Evolutionary conservation across 2,797 vertebrate genomes (phyloP).

Genomic region (Rhabdomys pumilio): DNA sequence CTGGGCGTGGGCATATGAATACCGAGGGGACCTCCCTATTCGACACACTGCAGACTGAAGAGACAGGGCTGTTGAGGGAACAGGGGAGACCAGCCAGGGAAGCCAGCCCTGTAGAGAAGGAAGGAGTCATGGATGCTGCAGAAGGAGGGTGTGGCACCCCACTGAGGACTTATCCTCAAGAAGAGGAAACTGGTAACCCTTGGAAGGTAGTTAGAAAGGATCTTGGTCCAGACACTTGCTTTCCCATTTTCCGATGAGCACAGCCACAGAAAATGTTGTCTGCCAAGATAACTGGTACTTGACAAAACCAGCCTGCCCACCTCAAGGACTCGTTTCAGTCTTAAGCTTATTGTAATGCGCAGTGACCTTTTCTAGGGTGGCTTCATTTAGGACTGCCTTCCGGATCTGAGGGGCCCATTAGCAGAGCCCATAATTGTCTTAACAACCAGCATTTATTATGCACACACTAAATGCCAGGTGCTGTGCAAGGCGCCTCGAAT

Average conservation of each 20-base stretch:
- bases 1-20: neutral
- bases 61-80: neutral
- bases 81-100: neutral
- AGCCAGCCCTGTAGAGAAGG: neutral
- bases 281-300: neutral
- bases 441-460: conserved; percentile 49
- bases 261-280: neutral
- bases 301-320: neutral
- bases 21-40: neutral
- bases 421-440: conserved; percentile 9
- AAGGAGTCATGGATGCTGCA: no score
- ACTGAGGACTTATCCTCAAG: neutral
- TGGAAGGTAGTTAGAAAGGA: neutral
- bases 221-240: neutral
- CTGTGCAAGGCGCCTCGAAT: neutral
- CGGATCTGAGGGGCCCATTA: neutral
- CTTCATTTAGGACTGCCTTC: neutral
- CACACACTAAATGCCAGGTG: conserved; percentile 10
- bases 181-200: neutral
- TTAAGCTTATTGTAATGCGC: neutral
- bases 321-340: neutral
- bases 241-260: neutral
- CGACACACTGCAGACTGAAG: neutral
- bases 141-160: fast-evolving
- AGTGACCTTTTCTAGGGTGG: neutral